Percentiles rank a stretch among this genome's conserved stretches.
phyloP scores from a whole-genome alignment of 2,888 invertebrate species.

The Argynnis bischoffii region DNA sequence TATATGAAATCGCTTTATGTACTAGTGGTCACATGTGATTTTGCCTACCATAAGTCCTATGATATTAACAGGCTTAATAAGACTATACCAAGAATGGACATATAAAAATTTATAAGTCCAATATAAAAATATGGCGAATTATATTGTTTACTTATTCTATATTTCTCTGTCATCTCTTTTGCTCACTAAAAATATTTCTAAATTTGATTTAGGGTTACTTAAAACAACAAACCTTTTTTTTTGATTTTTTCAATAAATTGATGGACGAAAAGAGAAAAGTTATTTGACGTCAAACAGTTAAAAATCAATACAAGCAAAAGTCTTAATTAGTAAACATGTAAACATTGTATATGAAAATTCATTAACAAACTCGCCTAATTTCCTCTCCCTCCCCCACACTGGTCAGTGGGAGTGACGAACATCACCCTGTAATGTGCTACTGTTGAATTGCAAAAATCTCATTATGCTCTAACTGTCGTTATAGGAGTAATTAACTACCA shows the following conservation, averaged over 20 bases:
- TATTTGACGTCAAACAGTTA: neutral
- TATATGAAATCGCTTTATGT: constrained; percentile 20
- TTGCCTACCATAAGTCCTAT: too few relatives aligned
- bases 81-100: too few relatives aligned
- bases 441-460: constrained; percentile 82
- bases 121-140: too few relatives aligned
- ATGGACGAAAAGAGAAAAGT: neutral
- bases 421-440: constrained; percentile 76
- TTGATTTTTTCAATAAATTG: too few relatives aligned
- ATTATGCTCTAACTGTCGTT: constrained; percentile 81
- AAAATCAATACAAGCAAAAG: constrained; percentile 2
- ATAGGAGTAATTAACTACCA: constrained; percentile 78
- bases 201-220: too few relatives aligned
- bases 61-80: too few relatives aligned
- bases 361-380: constrained; percentile 71
- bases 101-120: too few relatives aligned
- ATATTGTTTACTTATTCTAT: too few relatives aligned
- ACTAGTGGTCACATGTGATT: neutral
- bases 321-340: constrained; percentile 20
- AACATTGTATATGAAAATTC: constrained; percentile 57
- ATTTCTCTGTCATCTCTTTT: too few relatives aligned
- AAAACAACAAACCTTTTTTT: too few relatives aligned
- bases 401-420: constrained; percentile 59
- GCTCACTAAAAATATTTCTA: too few relatives aligned
- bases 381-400: constrained; percentile 53